Conservation (phyloP, 2,888 invertebrate species). For the Homarus gammarus region DNA sequence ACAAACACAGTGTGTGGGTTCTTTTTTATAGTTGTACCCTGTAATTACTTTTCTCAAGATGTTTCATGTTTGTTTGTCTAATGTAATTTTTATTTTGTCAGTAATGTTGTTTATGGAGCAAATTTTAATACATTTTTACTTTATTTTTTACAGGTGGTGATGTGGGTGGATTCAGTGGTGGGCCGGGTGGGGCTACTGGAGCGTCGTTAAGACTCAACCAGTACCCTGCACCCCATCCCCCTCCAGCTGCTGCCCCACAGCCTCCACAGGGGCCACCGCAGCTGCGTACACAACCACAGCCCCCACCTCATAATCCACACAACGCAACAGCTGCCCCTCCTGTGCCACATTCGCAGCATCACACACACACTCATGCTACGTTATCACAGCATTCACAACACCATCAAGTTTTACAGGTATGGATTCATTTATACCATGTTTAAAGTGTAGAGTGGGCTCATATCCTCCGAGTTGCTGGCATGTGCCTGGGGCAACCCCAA, state of each 20-base stretch:
- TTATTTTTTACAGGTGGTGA: conserved; percentile 54
- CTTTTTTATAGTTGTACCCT: too few species aligned
- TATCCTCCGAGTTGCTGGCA: background rate
- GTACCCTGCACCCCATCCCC: conserved; percentile 54
- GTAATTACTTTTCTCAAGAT: too few species aligned
- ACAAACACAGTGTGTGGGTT: too few species aligned
- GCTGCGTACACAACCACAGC: conserved; percentile 50
- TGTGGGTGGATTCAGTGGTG: conserved; percentile 57
- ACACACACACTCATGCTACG: conserved; percentile 60
- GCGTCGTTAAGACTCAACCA: conserved; percentile 52
- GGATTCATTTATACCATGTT: conserved; percentile 9
- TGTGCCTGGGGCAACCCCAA: background rate
- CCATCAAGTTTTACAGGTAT: conserved; percentile 63
- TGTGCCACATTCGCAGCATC: conserved; percentile 59
- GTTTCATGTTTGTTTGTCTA: too few species aligned
- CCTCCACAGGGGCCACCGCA: conserved; percentile 62
- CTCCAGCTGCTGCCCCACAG: conserved; percentile 53
- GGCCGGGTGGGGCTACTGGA: conserved; percentile 64
- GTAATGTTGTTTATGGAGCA: too few species aligned
- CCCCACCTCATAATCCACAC: conserved; percentile 53
- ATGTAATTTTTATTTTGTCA: too few species aligned
- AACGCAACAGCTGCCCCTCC: conserved; percentile 49
- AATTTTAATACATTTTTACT: too few species aligned
- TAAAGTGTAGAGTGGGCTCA: background rate
- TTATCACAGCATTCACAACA: conserved; percentile 60